Evolutionary conservation across 2,797 vertebrate genomes (phyloP), one percentile per base, ranked within the genome.

Genomic region (Setipinna tenuifilis): DNA sequence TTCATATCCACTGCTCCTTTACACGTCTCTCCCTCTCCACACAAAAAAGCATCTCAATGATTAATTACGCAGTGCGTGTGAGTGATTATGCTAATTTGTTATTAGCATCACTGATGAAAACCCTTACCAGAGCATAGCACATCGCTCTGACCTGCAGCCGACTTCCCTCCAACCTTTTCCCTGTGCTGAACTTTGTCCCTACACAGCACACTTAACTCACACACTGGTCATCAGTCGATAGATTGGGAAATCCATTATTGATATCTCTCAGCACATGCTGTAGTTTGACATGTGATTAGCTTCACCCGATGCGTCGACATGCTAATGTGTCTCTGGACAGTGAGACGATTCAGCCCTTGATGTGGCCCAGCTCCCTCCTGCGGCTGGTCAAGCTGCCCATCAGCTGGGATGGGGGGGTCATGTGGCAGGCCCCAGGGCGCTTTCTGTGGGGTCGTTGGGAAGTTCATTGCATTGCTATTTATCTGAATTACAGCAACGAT

Each of bases 161-260:
- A 78, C 71, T 25, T 78, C 19, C 31, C 71, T 21, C 71, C 12
- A 78, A 78, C 31, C 71, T 25, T 16, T 0, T 78, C 9, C 71
- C 71, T 5, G 31, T 2, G 19, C 71, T 21, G 17, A 31, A 44
- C 31, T 41, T 31, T 71, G 65, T 71, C 71, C 31, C 31, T 31
- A 21, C 17, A 41, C 5, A 54, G 50, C 50, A 54, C 35, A 78
- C 31, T 44, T 78, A 35, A 21, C 71, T 44, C 31, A 19, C 71
- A 41, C 71, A 78, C 71, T 78, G 71, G 31, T 44, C 35, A 17
- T 78, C 71, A 12, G 23, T 31, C 71, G 54, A 75, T 86, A 81
- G 71, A 81, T 83, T 48, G 61, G 68, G 81, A 46, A 85, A 85
- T 88, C 61, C 46, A 83, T 85, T 83, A 83, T 75, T 87, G 87